A percentile compares a stretch with the other conserved stretches of the same genome.
Conservation (phyloP, 2,888 invertebrate species). For the Labia minor region DNA sequence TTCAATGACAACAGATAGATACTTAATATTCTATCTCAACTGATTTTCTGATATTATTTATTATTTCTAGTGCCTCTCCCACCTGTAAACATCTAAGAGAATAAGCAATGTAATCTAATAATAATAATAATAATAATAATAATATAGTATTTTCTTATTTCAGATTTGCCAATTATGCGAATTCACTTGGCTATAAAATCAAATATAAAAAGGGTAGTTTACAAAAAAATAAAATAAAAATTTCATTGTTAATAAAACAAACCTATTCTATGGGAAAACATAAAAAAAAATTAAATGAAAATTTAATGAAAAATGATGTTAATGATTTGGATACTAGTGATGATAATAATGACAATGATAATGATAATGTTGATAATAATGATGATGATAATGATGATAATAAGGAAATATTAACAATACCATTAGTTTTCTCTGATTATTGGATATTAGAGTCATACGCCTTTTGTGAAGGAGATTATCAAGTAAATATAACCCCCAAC, state of each 20-base stretch:
- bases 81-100: too few species aligned
- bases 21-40: too few species aligned
- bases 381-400: background rate
- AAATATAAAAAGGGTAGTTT: background rate
- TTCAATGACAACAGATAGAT: too few species aligned
- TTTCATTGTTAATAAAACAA: background rate
- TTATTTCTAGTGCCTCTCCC: too few species aligned
- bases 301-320: background rate
- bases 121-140: background rate
- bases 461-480: too few species aligned
- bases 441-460: background rate
- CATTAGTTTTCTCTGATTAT: background rate
- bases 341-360: background rate
- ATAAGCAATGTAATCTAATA: too few species aligned
- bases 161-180: background rate
- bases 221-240: background rate
- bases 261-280: background rate
- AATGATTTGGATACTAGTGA: too few species aligned
- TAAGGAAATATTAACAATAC: background rate
- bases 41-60: too few species aligned
- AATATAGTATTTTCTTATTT: background rate
- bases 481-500: too few species aligned
- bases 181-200: background rate
- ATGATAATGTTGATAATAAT: background rate
- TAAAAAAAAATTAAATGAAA: background rate